Evolutionary conservation across 1,140 invertebrate genomes (phyloP), one percentile per base, ranked within the genome.

Genomic region (Cheumatopsyche charites): DNA sequence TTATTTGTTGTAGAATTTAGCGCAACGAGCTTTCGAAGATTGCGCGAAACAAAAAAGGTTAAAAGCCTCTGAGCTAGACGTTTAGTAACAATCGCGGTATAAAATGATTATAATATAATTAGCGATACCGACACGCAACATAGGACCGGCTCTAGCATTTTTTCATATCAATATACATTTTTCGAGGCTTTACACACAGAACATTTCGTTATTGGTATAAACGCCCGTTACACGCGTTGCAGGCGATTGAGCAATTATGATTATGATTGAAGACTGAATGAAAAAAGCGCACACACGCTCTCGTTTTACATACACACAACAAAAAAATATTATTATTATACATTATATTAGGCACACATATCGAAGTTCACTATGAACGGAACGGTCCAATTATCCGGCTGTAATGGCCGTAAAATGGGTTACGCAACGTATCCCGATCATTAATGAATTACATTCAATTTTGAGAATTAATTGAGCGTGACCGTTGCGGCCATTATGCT

Each of bases 31-130:
- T n/a, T n/a, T n/a, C n/a, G n/a, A n/a, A n/a, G n/a, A n/a, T n/a
- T n/a, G n/a, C n/a, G n/a, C n/a, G n/a, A n/a, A n/a, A n/a, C n/a
- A n/a, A n/a, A n/a, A n/a, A n/a, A n/a, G n/a, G n/a, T n/a, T n/a
- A n/a, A n/a, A n/a, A n/a, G n/a, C 5, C 43, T 45, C 2, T 45
- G 11, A n/a, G 43, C 13, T 45, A n/a, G 43, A 15, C 47, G 47
- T 52, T 52, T 52, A 52, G 15, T 47, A 47, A 47, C 13, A 47
- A 52, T 52, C 15, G 15, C 15, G 19, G 15, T 49, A 67, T 36
- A 52, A 67, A 67, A 67, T 41, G 43, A 67, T 67, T 67, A 67
- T 67, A 67, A 67, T 67, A 67, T 67, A 67, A 67, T 67, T 67
- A 67, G 29, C 13, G 26, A 42, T 15, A 49, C 42, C 15, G 43